Conservation (phyloP, 23 tunicate species). For the Pegea sp. region DNA sequence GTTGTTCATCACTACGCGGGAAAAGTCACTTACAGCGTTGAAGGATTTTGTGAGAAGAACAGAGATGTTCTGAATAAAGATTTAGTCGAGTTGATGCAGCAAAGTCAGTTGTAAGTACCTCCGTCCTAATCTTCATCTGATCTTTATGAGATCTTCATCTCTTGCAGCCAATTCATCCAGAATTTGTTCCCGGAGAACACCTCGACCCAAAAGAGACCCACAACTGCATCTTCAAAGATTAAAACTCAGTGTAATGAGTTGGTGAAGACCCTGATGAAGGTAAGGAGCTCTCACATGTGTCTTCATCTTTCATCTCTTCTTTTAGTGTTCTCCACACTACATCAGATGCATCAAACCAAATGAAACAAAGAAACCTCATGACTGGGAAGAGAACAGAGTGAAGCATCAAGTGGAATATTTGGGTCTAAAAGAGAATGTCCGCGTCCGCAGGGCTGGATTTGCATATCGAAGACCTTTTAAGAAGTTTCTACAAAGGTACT, state of each 20-base stretch:
- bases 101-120: conserved; percentile 54
- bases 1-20: conserved; percentile 91
- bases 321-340: conserved; percentile 50
- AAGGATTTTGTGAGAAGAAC: conserved; percentile 80
- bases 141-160: not conserved
- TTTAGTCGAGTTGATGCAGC: conserved; percentile 85
- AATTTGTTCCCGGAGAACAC: conserved; percentile 75
- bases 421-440: conserved; percentile 88
- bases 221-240: conserved; percentile 81
- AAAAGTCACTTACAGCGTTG: conserved; percentile 79
- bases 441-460: conserved; percentile 92
- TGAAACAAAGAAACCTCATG: conserved; percentile 75
- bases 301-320: not conserved
- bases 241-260: conserved; percentile 69
- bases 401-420: conserved; percentile 91
- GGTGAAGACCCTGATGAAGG: conserved; percentile 83
- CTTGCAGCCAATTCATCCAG: conserved; percentile 69
- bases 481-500: conserved; percentile 91
- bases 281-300: not conserved
- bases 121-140: not conserved
- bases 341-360: conserved; percentile 95
- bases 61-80: conserved; percentile 78
- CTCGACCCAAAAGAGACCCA: conserved; percentile 44
- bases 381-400: conserved; percentile 77
- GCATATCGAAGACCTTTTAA: conserved; percentile 81